Evolutionary conservation across 2,797 vertebrate species (phyloP).

Genomic region (Hafferia zeledoni): DNA sequence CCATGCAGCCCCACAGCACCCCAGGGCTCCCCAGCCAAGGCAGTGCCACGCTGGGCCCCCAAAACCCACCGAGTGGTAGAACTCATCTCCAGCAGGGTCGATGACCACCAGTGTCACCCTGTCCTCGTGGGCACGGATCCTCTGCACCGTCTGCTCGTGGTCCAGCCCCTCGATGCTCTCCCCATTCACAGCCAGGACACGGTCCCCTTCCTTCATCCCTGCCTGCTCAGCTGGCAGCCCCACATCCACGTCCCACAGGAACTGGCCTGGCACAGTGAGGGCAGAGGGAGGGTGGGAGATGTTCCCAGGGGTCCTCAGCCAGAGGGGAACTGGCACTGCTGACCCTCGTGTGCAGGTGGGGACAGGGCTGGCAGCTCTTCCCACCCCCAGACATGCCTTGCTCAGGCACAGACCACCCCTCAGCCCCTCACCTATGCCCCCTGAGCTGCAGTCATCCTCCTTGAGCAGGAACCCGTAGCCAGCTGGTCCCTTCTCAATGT

Average conservation of each 20-base stretch:
- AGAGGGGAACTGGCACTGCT: background rate
- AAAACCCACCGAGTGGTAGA: constrained; percentile 82
- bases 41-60: background rate
- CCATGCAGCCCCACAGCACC: background rate
- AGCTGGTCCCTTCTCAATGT: constrained; percentile 80
- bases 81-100: constrained; percentile 79
- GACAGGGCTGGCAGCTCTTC: background rate
- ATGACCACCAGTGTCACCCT: constrained; percentile 82
- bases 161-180: constrained; percentile 82
- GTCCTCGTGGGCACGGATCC: constrained; percentile 79
- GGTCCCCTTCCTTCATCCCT: constrained; percentile 90
- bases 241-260: constrained; percentile 88
- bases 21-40: background rate
- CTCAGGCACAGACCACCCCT: no score
- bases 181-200: constrained; percentile 89
- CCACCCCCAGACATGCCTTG: background rate
- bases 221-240: constrained; percentile 86
- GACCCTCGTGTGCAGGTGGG: accelerated
- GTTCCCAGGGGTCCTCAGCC: background rate
- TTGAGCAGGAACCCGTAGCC: constrained; percentile 93
- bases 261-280: constrained; percentile 76
- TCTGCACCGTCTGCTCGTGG: constrained; percentile 86
- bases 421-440: constrained; percentile 77
- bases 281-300: background rate
- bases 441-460: constrained; percentile 80